Evolutionary conservation across 2,113 vertebrate genomes (phyloP).

Genomic region (Oenanthe melanoleuca): DNA sequence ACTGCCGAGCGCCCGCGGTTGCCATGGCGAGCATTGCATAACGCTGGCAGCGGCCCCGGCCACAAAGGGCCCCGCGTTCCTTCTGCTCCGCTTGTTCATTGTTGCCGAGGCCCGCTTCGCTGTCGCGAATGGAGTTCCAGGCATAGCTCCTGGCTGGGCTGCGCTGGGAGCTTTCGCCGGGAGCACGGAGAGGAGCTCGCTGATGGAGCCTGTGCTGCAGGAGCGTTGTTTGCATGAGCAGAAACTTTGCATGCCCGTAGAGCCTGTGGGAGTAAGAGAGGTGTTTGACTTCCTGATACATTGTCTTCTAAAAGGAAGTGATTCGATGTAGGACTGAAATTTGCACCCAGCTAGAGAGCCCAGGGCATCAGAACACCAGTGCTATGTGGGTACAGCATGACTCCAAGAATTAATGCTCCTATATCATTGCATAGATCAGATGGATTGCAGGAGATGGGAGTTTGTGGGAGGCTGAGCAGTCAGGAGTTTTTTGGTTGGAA

Average conservation of each 20-base stretch:
- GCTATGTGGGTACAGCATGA: neutral
- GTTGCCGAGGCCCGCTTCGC: neutral
- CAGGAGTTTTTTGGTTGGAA: neutral
- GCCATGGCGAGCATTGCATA: conserved; percentile 67
- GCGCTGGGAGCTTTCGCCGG: neutral
- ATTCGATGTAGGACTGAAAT: neutral
- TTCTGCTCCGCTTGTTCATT: neutral
- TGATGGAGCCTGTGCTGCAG: neutral
- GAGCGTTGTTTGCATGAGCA: neutral
- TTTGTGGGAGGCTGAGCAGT: neutral
- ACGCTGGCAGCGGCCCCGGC: neutral
- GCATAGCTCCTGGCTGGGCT: neutral
- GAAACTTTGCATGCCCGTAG: neutral
- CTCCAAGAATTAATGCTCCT: neutral
- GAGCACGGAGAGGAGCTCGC: neutral
- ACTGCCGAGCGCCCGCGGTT: conserved; percentile 79
- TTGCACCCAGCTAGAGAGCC: neutral
- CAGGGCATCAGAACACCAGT: neutral
- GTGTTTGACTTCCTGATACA: neutral
- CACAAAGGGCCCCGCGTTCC: neutral
- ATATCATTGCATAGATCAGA: neutral
- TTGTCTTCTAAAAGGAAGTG: neutral
- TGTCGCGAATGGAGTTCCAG: neutral
- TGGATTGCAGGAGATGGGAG: neutral
- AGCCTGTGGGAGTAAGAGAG: neutral